phyloP scores from a whole-genome alignment of 2,888 invertebrate species.

The Metallyticus violacea region DNA sequence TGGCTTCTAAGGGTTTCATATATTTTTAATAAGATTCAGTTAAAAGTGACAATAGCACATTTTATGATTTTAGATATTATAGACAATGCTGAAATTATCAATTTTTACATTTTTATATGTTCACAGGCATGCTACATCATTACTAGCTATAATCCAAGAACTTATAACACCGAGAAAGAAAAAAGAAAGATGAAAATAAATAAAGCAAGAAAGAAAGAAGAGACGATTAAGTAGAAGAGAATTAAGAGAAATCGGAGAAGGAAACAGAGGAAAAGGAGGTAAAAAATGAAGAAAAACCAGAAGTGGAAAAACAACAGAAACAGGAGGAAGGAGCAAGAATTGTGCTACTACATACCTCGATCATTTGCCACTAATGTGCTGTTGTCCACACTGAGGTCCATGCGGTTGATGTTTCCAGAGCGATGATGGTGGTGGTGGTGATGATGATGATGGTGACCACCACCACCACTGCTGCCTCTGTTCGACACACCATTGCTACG shows the following conservation, averaged over 20 bases:
- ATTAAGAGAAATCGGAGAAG: neutral
- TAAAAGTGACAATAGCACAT: too few relatives aligned
- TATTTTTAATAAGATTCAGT: too few relatives aligned
- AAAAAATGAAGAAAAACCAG: neutral
- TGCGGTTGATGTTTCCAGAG: neutral
- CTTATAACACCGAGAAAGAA: too few relatives aligned
- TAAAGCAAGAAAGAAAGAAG: too few relatives aligned
- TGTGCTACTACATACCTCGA: neutral
- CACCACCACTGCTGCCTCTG: neutral
- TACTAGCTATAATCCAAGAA: too few relatives aligned
- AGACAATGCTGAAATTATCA: too few relatives aligned
- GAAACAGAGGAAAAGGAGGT: neutral
- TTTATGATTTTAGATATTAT: too few relatives aligned
- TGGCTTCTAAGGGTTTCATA: too few relatives aligned
- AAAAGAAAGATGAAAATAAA: too few relatives aligned
- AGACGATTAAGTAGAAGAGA: neutral
- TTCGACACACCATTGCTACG: slow-evolving; percentile 7
- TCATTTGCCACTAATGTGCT: neutral
- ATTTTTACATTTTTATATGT: too few relatives aligned
- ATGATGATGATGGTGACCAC: neutral
- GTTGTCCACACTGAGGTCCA: neutral
- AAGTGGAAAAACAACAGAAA: neutral
- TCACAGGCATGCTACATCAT: too few relatives aligned
- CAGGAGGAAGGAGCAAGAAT: neutral
- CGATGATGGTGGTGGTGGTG: neutral